phyloP scores from a whole-genome alignment of 2,888 invertebrate genomes.

The Chaitophorus viminalis region DNA sequence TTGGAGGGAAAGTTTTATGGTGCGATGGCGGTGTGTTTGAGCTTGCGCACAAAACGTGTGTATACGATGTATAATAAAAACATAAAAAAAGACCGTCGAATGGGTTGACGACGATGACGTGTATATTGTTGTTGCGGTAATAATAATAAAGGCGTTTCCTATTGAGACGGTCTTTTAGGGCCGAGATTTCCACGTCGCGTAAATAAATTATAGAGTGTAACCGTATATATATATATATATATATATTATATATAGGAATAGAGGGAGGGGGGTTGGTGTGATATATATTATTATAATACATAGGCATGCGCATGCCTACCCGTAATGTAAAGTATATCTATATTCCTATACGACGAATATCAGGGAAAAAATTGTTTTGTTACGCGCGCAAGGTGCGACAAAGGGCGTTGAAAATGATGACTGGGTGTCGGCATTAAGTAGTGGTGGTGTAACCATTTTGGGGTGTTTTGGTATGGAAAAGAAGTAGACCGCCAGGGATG shows the following conservation, averaged over 20 bases:
- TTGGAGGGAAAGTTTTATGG: not conserved
- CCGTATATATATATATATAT: too few species aligned
- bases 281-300: not conserved
- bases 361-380: conserved; percentile 41
- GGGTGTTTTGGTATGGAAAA: conserved; percentile 42
- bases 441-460: conserved; percentile 35
- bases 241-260: not conserved
- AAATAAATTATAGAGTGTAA: conserved; percentile 40
- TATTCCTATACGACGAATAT: not conserved
- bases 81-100: not conserved
- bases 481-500: conserved; percentile 53
- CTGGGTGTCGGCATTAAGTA: not conserved
- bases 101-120: not conserved
- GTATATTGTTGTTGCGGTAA: conserved; percentile 15
- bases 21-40: not conserved
- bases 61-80: not conserved
- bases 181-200: conserved; percentile 12
- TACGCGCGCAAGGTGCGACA: conserved; percentile 52
- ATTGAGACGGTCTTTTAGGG: not conserved
- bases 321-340: not conserved
- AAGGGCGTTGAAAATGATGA: conserved; percentile 60
- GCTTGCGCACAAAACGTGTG: not conserved
- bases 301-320: not conserved
- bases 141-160: conserved; percentile 33
- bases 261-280: not conserved